Base-by-base conservation (phyloP, 2,888 invertebrate species). In the Quadriops clusia region DNA sequence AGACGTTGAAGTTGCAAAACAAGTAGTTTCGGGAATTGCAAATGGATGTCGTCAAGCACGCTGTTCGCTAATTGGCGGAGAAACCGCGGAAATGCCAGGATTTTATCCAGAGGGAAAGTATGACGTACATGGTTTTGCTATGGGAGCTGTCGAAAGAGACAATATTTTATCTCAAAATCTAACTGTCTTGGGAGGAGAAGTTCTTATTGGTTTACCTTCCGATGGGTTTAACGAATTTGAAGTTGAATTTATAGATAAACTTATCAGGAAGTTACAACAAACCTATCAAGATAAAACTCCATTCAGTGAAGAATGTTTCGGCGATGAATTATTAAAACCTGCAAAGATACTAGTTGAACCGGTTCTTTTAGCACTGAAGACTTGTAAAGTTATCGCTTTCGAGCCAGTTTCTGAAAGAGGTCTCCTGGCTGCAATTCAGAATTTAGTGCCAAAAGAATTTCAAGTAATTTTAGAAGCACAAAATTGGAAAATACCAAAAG, bases 31-130 rank as follows among this genome's bases (percentile, higher is more conserved):
- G 41, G 93, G 97, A 1, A 77, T 98, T 40, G 78, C 85, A 0
- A 77, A 86, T 40, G 97, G 91, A 0, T 98, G 97, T 51, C 63
- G 70, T 28, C 65, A 72, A 51, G 82, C 94, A 0, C 83, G 81
- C 1, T 95, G 95, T 59, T 81, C 91, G 8, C 63, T 94, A 32
- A 67, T 91, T 44, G 91, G 94, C 91, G 95, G 95, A 1, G 97
- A 97, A 64, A 95, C 95, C 2, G 95, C 95, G 0, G 94, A 94
- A 64, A 93, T 95, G 93, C 95, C 97, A 0, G 81, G 86, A 2
- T 81, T 97, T 66, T 98, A 97, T 61, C 67, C 70, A 2, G 61
- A 70, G 0, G 85, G 82, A 1, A 86, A 91, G 42, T 97, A 94
- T 60, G 97, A 98, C 60, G 60, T 97, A 29, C 95, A 94, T 8